These are phyloP conservation scores for Aspiorhynchus laticeps DNA, from an alignment of 2,113 vertebrate species.

Conservation along the genomic window DNA sequence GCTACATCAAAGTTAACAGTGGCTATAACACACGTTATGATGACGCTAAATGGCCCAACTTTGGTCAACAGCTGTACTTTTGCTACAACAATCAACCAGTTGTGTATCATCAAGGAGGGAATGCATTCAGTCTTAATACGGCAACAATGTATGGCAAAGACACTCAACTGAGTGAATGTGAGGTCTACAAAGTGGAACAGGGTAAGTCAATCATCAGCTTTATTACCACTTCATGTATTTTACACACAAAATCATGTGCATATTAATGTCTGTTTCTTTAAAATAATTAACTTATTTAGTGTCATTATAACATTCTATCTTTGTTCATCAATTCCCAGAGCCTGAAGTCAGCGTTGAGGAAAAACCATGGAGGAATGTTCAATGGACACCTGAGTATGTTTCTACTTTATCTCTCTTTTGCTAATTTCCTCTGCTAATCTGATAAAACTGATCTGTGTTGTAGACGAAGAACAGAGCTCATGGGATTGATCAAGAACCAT, in stretches of 20 bases:
- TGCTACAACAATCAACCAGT: neutral
- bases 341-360: conserved; percentile 53
- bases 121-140: conserved; percentile 38
- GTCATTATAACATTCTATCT: neutral
- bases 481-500: conserved; percentile 65
- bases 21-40: neutral
- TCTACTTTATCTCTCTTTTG: conserved; percentile 1
- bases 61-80: conserved; percentile 58
- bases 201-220: neutral
- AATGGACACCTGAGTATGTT: conserved; percentile 62
- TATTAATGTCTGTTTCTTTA: too few relatives aligned
- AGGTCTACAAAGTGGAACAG: conserved; percentile 69
- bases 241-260: neutral
- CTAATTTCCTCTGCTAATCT: neutral
- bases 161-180: conserved; percentile 64
- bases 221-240: neutral
- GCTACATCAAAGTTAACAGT: neutral
- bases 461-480: conserved; percentile 66
- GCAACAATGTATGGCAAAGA: conserved; percentile 60
- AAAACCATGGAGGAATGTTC: conserved; percentile 67
- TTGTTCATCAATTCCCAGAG: neutral
- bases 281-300: neutral
- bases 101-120: conserved; percentile 18
- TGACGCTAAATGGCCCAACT: conserved; percentile 56
- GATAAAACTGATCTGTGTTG: neutral